These are phyloP conservation scores for Sceloporus tristichus DNA, from an alignment of 2,113 vertebrate species.

Conservation along the genomic window DNA sequence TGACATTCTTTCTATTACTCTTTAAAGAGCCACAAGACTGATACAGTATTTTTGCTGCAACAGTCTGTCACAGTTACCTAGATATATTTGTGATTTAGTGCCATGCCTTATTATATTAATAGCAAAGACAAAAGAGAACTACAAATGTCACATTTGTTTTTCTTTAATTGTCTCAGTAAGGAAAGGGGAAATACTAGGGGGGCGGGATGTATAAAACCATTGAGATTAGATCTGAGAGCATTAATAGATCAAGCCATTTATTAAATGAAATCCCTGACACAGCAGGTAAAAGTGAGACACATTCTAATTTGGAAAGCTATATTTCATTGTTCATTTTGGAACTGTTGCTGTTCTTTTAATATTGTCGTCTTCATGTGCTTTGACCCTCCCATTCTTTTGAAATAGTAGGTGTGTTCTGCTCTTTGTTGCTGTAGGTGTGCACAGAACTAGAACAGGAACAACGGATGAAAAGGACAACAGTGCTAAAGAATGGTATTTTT, in stretches of 20 bases:
- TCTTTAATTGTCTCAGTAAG: background rate
- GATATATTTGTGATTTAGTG: background rate
- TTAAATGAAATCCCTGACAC: background rate
- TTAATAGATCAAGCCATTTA: background rate
- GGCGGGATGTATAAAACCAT: background rate
- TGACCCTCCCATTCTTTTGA: conserved; percentile 50
- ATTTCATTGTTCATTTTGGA: conserved; percentile 29
- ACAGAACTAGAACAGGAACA: conserved; percentile 10
- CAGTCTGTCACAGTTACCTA: too few relatives aligned
- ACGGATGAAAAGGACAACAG: background rate
- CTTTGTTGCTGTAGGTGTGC: background rate
- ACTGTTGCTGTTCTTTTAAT: conserved; percentile 40
- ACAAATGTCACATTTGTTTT: too few relatives aligned
- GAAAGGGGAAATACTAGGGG: background rate
- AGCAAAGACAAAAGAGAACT: background rate
- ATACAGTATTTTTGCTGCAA: too few relatives aligned
- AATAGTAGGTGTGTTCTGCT: conserved; percentile 31
- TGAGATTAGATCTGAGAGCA: background rate
- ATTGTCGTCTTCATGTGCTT: background rate
- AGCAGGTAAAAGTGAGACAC: background rate
- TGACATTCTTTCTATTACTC: too few relatives aligned
- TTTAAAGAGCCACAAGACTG: too few relatives aligned
- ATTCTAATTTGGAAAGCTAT: background rate
- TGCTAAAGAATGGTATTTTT: background rate
- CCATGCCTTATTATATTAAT: background rate